Conservation (phyloP, 1,140 invertebrate genomes). For the Cydia strobilella region DNA sequence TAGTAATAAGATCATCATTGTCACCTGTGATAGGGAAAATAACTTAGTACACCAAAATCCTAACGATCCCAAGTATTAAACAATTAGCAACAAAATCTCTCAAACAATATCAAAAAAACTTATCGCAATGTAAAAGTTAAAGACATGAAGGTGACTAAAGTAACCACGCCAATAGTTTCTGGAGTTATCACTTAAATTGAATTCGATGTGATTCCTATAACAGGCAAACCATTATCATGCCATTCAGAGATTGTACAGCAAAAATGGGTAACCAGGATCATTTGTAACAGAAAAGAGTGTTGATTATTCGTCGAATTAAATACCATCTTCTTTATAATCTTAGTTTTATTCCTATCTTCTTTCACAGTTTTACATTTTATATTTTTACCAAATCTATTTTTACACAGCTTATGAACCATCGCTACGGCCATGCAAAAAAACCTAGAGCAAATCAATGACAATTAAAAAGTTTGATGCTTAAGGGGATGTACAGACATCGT, state of each 20-base stretch:
- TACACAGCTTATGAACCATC: no score
- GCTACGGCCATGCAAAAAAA: no score
- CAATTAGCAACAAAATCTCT: constrained; percentile 57
- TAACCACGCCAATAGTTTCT: constrained; percentile 48
- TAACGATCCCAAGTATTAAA: constrained; percentile 48
- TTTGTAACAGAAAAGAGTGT: background rate
- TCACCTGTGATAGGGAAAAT: background rate
- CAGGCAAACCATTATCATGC: background rate
- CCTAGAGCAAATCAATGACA: no score
- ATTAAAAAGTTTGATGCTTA: no score
- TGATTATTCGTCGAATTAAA: no score
- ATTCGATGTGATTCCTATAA: background rate
- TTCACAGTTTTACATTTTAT: no score
- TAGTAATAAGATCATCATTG: background rate
- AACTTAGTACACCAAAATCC: constrained; percentile 42
- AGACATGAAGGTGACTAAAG: constrained; percentile 55
- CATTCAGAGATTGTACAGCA: background rate
- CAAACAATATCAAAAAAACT: constrained; percentile 44
- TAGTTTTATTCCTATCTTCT: no score
- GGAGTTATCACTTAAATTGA: constrained; percentile 34
- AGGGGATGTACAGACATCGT: no score
- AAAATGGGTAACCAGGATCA: background rate
- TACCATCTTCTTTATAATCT: no score
- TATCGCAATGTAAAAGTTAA: constrained; percentile 41
- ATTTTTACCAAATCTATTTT: no score